Evolutionary conservation across 2,888 invertebrate genomes (phyloP).

Genomic region (Dermolepida albohirtum): DNA sequence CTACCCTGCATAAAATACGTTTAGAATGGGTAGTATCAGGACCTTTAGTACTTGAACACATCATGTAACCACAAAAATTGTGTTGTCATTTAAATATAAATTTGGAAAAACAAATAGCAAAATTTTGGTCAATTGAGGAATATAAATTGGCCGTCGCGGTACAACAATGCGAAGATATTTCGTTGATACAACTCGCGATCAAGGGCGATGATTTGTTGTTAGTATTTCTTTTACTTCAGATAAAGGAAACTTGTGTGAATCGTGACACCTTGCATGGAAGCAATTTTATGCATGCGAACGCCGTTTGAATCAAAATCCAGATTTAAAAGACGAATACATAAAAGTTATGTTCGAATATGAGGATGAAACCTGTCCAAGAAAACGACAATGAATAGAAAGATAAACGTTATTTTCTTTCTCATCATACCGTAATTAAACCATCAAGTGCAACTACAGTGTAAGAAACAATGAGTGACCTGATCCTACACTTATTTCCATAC

Average conservation of each 20-base stretch:
- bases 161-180: background rate
- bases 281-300: background rate
- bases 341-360: background rate
- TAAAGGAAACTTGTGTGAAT: background rate
- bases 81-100: background rate
- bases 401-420: background rate
- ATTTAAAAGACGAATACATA: background rate
- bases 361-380: background rate
- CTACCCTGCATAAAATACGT: background rate
- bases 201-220: no score
- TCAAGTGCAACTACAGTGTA: no score
- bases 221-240: no score
- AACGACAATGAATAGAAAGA: background rate
- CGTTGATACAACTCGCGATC: background rate
- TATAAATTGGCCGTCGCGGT: background rate
- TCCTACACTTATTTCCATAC: no score
- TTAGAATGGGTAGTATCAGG: background rate
- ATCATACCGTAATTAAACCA: background rate
- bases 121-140: no score
- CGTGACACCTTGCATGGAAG: background rate
- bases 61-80: no score
- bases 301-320: background rate
- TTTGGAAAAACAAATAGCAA: background rate
- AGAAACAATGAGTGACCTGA: no score
- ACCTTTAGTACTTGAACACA: background rate